These are phyloP conservation scores for Cephus pygmeus DNA, from an alignment of 2,888 invertebrate species.

Conservation along the genomic window DNA sequence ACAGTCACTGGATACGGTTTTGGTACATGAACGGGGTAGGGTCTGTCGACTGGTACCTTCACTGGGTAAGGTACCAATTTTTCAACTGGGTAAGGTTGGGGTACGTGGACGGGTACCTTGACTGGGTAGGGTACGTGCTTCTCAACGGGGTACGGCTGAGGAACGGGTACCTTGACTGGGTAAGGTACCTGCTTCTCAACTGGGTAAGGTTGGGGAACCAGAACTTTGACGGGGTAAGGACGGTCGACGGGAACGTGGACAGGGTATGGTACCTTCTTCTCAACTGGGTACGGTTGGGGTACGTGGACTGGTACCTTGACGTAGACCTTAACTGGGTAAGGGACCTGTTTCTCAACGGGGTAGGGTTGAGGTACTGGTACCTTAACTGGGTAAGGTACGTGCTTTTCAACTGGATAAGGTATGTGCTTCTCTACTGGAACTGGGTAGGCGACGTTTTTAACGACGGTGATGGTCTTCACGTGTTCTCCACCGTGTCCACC, in stretches of 20 bases:
- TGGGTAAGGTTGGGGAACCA: conserved; percentile 83
- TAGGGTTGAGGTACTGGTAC: conserved; percentile 77
- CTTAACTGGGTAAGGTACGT: conserved; percentile 71
- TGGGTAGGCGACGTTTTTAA: conserved; percentile 71
- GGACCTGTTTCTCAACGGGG: conserved; percentile 76
- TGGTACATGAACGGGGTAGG: conserved; percentile 73
- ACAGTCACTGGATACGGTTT: conserved; percentile 65
- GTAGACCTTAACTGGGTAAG: conserved; percentile 81
- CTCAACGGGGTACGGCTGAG: conserved; percentile 76
- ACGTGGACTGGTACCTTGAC: conserved; percentile 84
- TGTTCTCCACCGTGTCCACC: conserved; percentile 62
- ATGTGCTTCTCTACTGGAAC: conserved; percentile 60
- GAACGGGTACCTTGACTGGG: conserved; percentile 80
- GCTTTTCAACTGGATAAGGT: conserved; percentile 77
- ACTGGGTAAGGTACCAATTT: conserved; percentile 75
- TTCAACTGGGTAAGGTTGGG: conserved; percentile 79
- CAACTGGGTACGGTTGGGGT: conserved; percentile 82
- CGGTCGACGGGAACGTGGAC: conserved; percentile 78
- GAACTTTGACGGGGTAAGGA: conserved; percentile 83
- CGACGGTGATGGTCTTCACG: conserved; percentile 74
- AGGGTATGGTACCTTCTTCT: conserved; percentile 80
- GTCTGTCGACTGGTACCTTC: conserved; percentile 77
- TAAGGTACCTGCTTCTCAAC: conserved; percentile 81
- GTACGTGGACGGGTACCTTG: conserved; percentile 80
- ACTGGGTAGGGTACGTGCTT: conserved; percentile 79